Evolutionary conservation across 2,888 invertebrate genomes (phyloP), one percentile per base, ranked within the genome.

Genomic region (Cheiracanthium punctorium): DNA sequence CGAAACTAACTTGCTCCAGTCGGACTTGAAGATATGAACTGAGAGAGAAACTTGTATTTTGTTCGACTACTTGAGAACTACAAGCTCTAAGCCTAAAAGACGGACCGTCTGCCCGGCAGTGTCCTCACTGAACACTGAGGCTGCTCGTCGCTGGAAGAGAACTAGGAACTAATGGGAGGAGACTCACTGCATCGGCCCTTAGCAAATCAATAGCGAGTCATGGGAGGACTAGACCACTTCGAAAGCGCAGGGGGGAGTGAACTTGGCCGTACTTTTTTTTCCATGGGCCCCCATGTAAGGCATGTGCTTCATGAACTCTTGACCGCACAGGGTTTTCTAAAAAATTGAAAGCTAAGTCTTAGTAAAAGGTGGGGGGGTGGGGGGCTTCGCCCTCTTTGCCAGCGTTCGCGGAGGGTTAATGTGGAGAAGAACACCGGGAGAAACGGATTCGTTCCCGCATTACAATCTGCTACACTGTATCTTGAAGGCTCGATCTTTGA

Each of bases 161-260:
- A 74, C 81, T 81, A 81, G 81, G 81, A 81, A 82, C 76, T 82
- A 77, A 82, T 71, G 76, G 76, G 65, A 82, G 43, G 64, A 58
- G 77, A 33, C 82, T 77, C 71, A 48, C 71, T 77, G 82, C 76
- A 77, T 72, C 76, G 71, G 71, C 71, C 72, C 71, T 71, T 67
- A 73, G 82, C 82, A 84, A 84, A 84, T 84, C 82, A 84, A 84
- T 84, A 84, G 82, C 72, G 77, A 84, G 82, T 82, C 77, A 82
- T 82, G 73, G 82, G 24, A 84, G 82, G 82, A 84, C 82, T 67
- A 73, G 77, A 84, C 82, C 82, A 84, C 77, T 77, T 65, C 33
- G 73, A 37, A 37, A 58, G 71, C 58, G 77, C 48, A 77, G 82
- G 82, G 82, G 82, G 37, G 41, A 43, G 71, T 52, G 48, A 52